These are phyloP conservation scores for Ylistrum balloti DNA, from an alignment of 1,140 invertebrate species.

Conservation along the genomic window DNA sequence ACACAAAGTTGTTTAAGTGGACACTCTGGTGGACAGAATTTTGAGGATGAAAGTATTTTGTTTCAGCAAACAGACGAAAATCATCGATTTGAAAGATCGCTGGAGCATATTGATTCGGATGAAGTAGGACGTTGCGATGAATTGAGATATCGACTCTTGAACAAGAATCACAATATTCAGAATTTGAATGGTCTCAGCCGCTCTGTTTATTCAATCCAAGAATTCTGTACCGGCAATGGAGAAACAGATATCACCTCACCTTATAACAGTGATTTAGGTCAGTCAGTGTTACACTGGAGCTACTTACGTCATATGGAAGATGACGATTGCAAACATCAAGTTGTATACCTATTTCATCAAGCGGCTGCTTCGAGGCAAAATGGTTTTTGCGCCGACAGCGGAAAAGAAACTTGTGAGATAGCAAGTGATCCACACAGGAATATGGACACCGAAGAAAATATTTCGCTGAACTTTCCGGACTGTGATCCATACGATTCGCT, in stretches of 20 bases:
- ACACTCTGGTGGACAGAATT: background rate
- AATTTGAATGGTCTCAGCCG: background rate
- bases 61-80: background rate
- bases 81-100: background rate
- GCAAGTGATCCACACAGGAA: no score
- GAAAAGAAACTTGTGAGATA: background rate
- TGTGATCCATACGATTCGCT: background rate
- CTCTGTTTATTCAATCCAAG: background rate
- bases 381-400: background rate
- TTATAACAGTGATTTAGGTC: background rate
- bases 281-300: background rate
- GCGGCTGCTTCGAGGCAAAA: background rate
- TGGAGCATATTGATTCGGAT: background rate
- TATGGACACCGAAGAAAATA: no score
- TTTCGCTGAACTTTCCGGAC: background rate
- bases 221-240: background rate
- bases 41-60: background rate
- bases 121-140: background rate
- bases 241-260: background rate
- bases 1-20: background rate
- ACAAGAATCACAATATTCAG: background rate
- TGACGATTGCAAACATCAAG: no score
- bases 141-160: background rate
- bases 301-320: constrained; percentile 1
- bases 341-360: background rate